These are phyloP conservation scores for Aleiodes leptofemur DNA, from an alignment of 2,888 invertebrate species.

Conservation along the genomic window DNA sequence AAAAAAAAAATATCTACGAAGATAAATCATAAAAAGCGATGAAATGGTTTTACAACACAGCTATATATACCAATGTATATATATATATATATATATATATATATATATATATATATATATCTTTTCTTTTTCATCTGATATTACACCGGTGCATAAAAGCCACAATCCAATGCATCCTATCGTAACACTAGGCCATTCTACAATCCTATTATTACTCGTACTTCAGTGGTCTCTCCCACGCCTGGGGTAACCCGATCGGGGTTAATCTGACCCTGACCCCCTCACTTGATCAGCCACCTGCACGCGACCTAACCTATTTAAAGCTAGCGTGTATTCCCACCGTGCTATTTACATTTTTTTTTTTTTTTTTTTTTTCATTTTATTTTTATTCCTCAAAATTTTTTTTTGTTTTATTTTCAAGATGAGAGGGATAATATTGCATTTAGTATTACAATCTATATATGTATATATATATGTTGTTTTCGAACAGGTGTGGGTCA, in stretches of 20 bases:
- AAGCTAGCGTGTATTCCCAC: conserved; percentile 50
- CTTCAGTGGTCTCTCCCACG: conserved; percentile 71
- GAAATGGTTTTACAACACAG: conserved; percentile 64
- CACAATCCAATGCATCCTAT: conserved; percentile 30
- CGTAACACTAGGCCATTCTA: conserved; percentile 34
- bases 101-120: no score
- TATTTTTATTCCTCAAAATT: conserved; percentile 58
- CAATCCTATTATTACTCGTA: conserved; percentile 71
- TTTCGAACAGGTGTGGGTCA: conserved; percentile 9
- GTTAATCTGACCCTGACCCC: conserved; percentile 75
- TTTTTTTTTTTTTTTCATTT: conserved; percentile 45
- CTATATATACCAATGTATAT: conserved; percentile 54
- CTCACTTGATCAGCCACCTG: conserved; percentile 53
- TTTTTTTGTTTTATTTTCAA: conserved; percentile 51
- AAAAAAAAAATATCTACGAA: background rate
- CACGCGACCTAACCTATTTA: conserved; percentile 50
- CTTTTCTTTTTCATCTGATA: conserved; percentile 35
- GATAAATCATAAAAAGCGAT: conserved; percentile 62
- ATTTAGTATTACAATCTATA: conserved; percentile 7
- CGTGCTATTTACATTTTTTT: background rate
- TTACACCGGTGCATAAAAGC: conserved; percentile 27
- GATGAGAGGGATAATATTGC: conserved; percentile 21
- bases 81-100: no score
- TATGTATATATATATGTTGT: background rate
- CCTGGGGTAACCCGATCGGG: conserved; percentile 73